Conservation (phyloP, 1,140 invertebrate genomes). For the Diprion similis region DNA sequence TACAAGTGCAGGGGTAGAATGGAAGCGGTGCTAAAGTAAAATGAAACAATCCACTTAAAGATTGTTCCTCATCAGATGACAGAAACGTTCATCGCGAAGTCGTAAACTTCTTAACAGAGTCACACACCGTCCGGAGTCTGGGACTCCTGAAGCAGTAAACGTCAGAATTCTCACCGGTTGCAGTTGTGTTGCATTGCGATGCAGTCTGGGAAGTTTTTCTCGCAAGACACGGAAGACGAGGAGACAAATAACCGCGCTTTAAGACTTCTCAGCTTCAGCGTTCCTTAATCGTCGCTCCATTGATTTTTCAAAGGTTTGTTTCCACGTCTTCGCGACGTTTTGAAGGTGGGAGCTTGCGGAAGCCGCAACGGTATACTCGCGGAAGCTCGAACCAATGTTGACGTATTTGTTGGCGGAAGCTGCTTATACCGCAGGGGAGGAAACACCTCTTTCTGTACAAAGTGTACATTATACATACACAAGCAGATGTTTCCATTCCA, state of each 20-base stretch:
- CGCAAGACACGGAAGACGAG: background rate
- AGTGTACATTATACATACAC: too few species aligned
- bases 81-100: background rate
- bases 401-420: too few species aligned
- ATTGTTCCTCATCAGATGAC: background rate
- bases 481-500: too few species aligned
- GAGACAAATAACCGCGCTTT: background rate
- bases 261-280: background rate
- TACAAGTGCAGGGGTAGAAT: background rate
- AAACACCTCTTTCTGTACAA: too few species aligned
- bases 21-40: background rate
- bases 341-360: too few species aligned
- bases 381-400: too few species aligned
- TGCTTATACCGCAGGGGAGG: too few species aligned
- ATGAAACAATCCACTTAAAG: background rate
- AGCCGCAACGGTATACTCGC: too few species aligned
- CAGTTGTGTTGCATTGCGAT: background rate
- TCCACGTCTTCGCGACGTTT: too few species aligned
- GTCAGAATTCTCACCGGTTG: background rate
- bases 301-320: too few species aligned
- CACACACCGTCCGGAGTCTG: background rate
- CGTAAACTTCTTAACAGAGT: background rate
- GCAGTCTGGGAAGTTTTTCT: conserved; percentile 1
- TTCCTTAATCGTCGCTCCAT: background rate
- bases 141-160: background rate